Percentiles rank a stretch among this genome's conserved stretches.
Conservation (phyloP, 2,888 invertebrate species). For the Apamea sordens region DNA sequence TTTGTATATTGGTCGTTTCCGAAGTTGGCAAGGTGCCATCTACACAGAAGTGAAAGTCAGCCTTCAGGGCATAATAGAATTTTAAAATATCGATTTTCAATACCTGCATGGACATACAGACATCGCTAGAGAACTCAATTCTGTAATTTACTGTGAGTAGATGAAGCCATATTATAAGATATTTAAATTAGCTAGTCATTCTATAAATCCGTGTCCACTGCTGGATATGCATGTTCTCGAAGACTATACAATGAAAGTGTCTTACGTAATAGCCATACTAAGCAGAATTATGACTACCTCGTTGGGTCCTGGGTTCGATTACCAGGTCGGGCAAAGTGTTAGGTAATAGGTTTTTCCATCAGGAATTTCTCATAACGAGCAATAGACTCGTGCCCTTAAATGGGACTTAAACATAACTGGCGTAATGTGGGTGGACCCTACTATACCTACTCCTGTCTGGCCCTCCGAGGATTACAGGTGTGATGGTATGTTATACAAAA, state of each 20-base stretch:
- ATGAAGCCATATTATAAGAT: background rate
- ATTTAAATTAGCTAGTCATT: background rate
- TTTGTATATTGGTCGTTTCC: constrained; percentile 64
- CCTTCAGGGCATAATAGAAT: constrained; percentile 54
- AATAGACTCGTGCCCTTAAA: background rate
- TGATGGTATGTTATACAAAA: background rate
- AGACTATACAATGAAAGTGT: background rate
- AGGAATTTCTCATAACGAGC: background rate
- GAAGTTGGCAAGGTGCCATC: constrained; percentile 61
- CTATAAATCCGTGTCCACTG: background rate
- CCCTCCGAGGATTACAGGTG: background rate
- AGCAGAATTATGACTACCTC: background rate
- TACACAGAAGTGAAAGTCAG: constrained; percentile 61
- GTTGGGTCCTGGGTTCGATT: background rate
- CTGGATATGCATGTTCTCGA: background rate
- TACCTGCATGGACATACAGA: constrained; percentile 16
- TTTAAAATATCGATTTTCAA: constrained; percentile 62
- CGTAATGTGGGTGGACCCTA: background rate
- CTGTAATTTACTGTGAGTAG: background rate
- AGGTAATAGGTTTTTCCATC: background rate
- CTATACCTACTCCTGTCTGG: background rate
- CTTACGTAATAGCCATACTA: background rate
- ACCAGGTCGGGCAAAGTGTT: background rate
- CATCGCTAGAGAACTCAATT: background rate
- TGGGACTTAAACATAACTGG: background rate